Conservation (phyloP, 2,113 vertebrate species). For the Nerophis ophidion region DNA sequence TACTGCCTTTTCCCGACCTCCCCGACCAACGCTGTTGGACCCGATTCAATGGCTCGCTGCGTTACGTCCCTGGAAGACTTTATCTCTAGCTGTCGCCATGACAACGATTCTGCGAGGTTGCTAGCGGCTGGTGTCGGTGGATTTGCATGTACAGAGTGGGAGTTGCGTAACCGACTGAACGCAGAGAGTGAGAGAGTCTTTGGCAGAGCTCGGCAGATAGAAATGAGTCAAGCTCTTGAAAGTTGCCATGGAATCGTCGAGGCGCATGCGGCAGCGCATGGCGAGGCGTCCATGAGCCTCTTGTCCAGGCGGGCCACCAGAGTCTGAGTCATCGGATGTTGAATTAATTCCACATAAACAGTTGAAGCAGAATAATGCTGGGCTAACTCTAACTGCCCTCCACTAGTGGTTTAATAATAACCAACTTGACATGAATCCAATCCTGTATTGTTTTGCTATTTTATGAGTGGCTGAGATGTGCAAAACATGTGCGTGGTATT, state of each 20-base stretch:
- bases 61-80: constrained; percentile 18
- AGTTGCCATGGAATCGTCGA: constrained; percentile 44
- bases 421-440: too few relatives aligned
- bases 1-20: neutral
- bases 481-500: constrained; percentile 11
- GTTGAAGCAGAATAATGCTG: too few relatives aligned
- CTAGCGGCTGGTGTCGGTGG: constrained; percentile 57
- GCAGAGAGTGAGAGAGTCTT: constrained; percentile 22
- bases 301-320: constrained; percentile 16
- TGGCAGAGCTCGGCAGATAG: constrained; percentile 27
- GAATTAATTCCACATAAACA: too few relatives aligned
- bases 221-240: constrained; percentile 36
- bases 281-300: constrained; percentile 24
- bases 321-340: too few relatives aligned
- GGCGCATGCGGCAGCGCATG: constrained; percentile 24
- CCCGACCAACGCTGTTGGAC: too few relatives aligned
- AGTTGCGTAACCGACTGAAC: constrained; percentile 59
- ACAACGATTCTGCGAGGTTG: constrained; percentile 45
- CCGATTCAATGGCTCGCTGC: neutral
- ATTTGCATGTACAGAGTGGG: constrained; percentile 64
- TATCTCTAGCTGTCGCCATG: constrained; percentile 59
- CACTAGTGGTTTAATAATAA: too few relatives aligned
- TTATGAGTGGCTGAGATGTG: neutral
- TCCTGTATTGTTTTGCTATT: too few relatives aligned
- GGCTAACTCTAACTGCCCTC: too few relatives aligned